Evolutionary conservation across 35 echinoderm and acorn worm genomes (phyloP), one percentile per base, ranked within the genome.

Genomic region (Ophiothrix spiculata): DNA sequence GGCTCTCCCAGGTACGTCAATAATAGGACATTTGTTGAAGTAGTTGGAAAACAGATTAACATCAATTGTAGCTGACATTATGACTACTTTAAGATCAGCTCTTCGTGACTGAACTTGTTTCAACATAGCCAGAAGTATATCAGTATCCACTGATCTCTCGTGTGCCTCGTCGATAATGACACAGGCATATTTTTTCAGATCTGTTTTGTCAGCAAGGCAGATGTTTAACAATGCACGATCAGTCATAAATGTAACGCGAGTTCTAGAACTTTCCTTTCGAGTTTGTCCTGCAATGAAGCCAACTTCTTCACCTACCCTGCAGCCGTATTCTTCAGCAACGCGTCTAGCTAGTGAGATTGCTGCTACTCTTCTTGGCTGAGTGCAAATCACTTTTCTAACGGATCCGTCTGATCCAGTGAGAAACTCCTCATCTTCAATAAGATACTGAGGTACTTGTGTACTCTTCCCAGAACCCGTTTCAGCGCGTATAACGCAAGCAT

Each of bases 271-370:
- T 0, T 29, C 56, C n/a, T 46, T 56, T 37, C 37, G 39, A 31
- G 29, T 56, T 21, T 78, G 56, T 29, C 86, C 86, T 15, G 77
- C 86, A 28, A 80, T 31, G 63, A 64, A 80, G 23, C 86, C 86
- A 80, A 99, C 92, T 85, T 99, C 96, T 83, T 99, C 91, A 0
- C 96, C 92, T 8, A 99, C 64, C 33, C 88, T 80, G 80, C 96
- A 99, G 23, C 96, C 96, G 89, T 93, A 99, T 46, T 99, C 96
- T 45, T 99, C 96, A 32, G 96, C 86, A 6, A 99, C 96, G 73
- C 96, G 86, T 79, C 94, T 94, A 16, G 96, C 92, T 16, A 99
- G 84, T 1, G 96, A 94, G 86, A 99, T 94, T 16, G 96, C 96
- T 33, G 96, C 96, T 34, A 99, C 92, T 36, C 96, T 80, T 4